Conservation (phyloP, 2,113 vertebrate species). For the Garra rufa region DNA sequence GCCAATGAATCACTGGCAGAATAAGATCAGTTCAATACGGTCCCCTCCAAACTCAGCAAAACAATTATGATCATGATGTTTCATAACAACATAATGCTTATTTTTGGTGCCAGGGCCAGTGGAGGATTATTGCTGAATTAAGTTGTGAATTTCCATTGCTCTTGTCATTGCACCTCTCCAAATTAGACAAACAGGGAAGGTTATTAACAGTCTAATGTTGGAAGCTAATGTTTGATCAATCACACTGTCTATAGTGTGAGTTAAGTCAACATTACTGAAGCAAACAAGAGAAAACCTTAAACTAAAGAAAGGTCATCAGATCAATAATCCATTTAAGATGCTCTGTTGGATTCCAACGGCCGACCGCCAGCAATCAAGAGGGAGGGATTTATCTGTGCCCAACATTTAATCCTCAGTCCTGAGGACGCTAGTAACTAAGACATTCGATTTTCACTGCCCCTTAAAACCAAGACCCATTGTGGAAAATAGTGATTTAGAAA, state of each 20-base stretch:
- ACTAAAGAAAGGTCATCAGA: conserved; percentile 76
- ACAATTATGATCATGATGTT: conserved; percentile 46
- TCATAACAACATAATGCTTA: background rate
- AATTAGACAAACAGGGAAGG: conserved; percentile 57
- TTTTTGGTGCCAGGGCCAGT: background rate
- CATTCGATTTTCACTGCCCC: conserved; percentile 61
- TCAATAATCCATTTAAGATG: conserved; percentile 84
- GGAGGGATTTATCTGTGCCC: conserved; percentile 75
- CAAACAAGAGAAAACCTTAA: conserved; percentile 73
- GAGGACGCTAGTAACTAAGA: conserved; percentile 58
- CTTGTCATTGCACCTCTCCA: conserved; percentile 44
- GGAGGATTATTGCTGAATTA: background rate
- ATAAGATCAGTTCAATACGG: conserved; percentile 47
- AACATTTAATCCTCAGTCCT: conserved; percentile 62
- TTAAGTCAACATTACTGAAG: conserved; percentile 70
- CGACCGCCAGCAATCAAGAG: conserved; percentile 70
- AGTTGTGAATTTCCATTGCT: background rate
- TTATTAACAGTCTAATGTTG: conserved; percentile 69
- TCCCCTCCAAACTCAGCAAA: conserved; percentile 35
- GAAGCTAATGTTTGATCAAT: conserved; percentile 73
- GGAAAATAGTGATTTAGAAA: background rate
- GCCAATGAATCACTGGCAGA: conserved; percentile 55
- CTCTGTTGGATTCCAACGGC: conserved; percentile 71
- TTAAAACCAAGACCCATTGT: conserved; percentile 31
- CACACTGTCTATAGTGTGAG: conserved; percentile 58